phyloP scores from a whole-genome alignment of 2,113 vertebrate genomes.

The Hypocryptadius cinnamomeus region DNA sequence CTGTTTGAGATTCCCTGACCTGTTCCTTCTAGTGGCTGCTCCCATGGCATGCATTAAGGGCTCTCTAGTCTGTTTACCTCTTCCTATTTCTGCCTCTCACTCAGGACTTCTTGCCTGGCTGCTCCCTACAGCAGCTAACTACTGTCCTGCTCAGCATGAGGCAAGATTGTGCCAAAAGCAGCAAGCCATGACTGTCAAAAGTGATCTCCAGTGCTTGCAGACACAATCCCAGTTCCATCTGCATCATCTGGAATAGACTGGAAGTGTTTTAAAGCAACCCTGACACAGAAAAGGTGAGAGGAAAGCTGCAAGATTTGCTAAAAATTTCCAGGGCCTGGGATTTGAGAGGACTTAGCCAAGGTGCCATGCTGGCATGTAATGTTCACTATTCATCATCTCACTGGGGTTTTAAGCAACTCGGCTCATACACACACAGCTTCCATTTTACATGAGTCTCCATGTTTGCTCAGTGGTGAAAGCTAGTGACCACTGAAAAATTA shows the following conservation, averaged over 20 bases:
- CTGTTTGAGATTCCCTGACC: neutral
- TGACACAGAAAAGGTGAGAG: neutral
- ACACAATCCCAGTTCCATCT: neutral
- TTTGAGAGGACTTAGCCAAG: neutral
- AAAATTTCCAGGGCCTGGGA: neutral
- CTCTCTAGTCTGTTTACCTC: neutral
- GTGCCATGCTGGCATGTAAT: neutral
- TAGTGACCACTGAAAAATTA: neutral
- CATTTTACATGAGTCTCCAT: neutral
- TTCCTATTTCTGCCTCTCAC: neutral
- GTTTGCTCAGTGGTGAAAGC: neutral
- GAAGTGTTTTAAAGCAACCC: neutral
- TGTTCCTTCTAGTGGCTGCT: neutral
- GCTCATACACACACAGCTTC: neutral
- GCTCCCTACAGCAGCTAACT: neutral
- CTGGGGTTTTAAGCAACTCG: neutral
- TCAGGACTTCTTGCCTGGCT: neutral
- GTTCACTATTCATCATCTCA: neutral
- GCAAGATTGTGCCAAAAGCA: neutral
- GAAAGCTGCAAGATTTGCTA: neutral
- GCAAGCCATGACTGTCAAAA: neutral
- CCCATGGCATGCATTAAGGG: neutral
- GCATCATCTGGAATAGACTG: neutral
- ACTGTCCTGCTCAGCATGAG: neutral
- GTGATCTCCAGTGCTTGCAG: neutral